These are phyloP conservation scores for Eospalax fontanierii DNA, from an alignment of 2,797 vertebrate species.

Conservation along the genomic window DNA sequence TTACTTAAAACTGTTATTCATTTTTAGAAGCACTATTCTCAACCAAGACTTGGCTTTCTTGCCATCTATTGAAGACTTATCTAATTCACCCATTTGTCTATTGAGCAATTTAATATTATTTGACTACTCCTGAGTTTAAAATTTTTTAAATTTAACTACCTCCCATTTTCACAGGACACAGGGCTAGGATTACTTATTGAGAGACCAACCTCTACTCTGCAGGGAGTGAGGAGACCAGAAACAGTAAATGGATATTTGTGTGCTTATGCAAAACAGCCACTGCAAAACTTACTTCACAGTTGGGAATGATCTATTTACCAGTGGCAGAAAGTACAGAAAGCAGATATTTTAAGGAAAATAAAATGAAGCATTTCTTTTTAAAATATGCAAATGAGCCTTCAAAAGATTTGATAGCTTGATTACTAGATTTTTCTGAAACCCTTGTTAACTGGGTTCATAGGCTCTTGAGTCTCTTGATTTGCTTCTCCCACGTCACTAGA, in stretches of 20 bases:
- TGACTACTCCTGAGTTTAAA: not conserved
- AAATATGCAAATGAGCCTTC: not conserved
- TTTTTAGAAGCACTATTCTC: not conserved
- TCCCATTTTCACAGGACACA: not conserved
- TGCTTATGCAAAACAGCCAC: not conserved
- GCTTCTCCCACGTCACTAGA: not conserved
- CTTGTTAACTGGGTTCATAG: not conserved
- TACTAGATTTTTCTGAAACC: not conserved
- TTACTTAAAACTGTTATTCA: conserved; percentile 7
- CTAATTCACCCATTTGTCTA: not conserved
- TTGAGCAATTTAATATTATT: not conserved
- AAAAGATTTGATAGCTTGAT: not conserved
- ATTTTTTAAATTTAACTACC: not conserved
- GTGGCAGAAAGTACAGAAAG: not conserved
- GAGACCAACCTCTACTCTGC: not conserved
- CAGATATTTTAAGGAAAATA: not conserved
- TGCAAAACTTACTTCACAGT: not conserved
- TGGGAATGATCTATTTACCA: not conserved
- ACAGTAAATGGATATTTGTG: not conserved
- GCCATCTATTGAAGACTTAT: not conserved
- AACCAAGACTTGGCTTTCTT: not conserved
- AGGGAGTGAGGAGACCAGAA: not conserved
- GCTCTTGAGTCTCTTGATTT: not conserved
- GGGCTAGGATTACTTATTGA: not conserved
- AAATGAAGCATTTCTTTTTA: not conserved